Evolutionary conservation across 2,888 invertebrate genomes (phyloP), one percentile per base, ranked within the genome.

Genomic region (Perdita meconis): DNA sequence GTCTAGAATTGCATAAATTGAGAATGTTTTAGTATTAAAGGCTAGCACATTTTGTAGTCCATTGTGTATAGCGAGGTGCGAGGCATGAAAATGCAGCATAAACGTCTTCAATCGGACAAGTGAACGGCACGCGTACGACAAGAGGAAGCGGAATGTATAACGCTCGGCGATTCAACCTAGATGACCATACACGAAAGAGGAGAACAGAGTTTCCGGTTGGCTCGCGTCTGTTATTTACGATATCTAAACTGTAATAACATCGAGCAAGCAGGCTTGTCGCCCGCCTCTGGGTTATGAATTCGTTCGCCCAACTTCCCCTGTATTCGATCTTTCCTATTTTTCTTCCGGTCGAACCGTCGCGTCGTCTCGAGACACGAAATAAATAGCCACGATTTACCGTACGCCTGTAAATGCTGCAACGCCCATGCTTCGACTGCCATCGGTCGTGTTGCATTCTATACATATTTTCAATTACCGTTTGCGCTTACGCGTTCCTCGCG

Each of bases 101-200:
- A 10, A 16, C 16, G 12, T 53, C 24, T 34, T 47, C 16, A 19
- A 3, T 60, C 36, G 24, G 10, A n/a, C 13, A 26, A 5, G 30
- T n/a, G 30, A 44, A 22, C 55, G 24, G 22, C 19, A 19, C 34
- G 50, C 36, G 40, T 47, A 47, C 55, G 59, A 68, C 57, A 64
- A 36, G 51, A 59, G 53, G 30, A 55, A 51, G 69, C 73, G 76
- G 86, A 80, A 82, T 73, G 75, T 82, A 65, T 85, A 85, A 85
- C 86, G 73, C 70, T 12, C 24, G 47, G 3, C 66, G 71, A 67
- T 63, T 77, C 81, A 87, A 86, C 84, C 87, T 79, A 86, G 82
- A 86, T 87, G 82, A 83, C 80, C 86, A 78, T 80, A 79, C 61
- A 10, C 16, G 68, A 72, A 59, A 69, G 55, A 56, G 69, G 66